A percentile compares a stretch with the other conserved stretches of the same genome.
These are phyloP conservation scores for Arrhopalites spinosus DNA, from an alignment of 2,888 invertebrate species.

Conservation along the genomic window DNA sequence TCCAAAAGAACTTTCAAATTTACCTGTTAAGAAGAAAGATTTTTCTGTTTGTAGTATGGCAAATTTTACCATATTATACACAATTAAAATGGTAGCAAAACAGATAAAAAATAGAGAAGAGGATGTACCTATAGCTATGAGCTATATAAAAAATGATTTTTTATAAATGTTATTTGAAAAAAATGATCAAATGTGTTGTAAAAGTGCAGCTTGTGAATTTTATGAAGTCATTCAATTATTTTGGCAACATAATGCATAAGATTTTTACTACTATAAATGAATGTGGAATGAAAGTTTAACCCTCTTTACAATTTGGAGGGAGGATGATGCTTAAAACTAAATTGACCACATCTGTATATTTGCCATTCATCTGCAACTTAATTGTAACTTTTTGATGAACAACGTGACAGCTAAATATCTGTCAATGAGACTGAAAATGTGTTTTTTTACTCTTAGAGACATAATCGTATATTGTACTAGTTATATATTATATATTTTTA, in stretches of 20 bases:
- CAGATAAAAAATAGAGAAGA: not conserved
- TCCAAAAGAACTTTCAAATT: not conserved
- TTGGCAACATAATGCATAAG: slow-evolving; percentile 6
- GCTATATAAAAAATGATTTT: not conserved
- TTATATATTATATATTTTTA: not conserved
- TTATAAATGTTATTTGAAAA: not conserved
- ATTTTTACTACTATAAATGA: not conserved
- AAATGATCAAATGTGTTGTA: not conserved
- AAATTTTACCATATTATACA: not conserved
- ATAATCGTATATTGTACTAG: slow-evolving; percentile 6
- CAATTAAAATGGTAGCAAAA: not conserved
- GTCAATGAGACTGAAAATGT: slow-evolving; percentile 30
- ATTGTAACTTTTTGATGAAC: slow-evolving; percentile 8
- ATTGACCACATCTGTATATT: not conserved
- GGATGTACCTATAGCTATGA: slow-evolving; percentile 4
- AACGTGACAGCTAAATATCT: slow-evolving; percentile 26
- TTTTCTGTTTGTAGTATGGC: not conserved
- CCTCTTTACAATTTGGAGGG: not conserved
- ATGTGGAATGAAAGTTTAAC: not conserved
- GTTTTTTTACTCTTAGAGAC: slow-evolving; percentile 9
- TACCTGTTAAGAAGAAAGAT: not conserved
- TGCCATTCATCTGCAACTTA: slow-evolving; percentile 20
- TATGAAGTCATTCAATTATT: slow-evolving; percentile 27
- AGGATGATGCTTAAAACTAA: not conserved
- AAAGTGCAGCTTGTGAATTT: not conserved